Conservation (phyloP, 2,113 vertebrate species). For the pig (Sus scrofa) region DNA sequence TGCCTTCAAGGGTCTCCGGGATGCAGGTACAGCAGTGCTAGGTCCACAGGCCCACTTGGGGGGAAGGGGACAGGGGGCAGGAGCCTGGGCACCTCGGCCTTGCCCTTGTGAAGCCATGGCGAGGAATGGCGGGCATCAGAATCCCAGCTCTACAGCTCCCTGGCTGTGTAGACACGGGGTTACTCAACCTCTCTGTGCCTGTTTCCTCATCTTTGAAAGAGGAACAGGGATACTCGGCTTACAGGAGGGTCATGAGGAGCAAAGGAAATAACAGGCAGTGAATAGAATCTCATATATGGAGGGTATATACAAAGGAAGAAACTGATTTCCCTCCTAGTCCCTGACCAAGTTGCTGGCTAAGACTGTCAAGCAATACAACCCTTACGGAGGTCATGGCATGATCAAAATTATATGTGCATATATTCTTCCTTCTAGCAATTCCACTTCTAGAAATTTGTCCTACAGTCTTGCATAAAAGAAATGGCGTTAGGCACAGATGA, state of each 20-base stretch:
- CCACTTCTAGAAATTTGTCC: neutral
- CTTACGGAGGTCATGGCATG: neutral
- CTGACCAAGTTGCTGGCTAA: neutral
- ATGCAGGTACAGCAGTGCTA: rapidly evolving
- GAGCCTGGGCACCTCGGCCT: neutral
- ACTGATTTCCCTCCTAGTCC: neutral
- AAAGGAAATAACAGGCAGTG: neutral
- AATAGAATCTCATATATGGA: neutral
- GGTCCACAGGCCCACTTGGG: neutral
- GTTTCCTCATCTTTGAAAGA: neutral
- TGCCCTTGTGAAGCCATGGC: neutral
- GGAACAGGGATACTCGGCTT: neutral
- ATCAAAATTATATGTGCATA: neutral
- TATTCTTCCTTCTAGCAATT: neutral
- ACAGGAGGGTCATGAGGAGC: neutral
- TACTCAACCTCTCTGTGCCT: slow-evolving; percentile 1
- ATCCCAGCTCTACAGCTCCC: neutral
- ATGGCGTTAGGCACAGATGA: neutral
- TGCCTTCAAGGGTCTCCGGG: neutral
- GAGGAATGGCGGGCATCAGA: neutral
- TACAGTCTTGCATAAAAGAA: neutral
- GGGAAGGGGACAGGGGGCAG: too few relatives aligned
- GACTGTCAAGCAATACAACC: neutral
- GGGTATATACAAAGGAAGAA: neutral
- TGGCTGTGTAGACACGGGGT: neutral